phyloP scores from a whole-genome alignment of 1,140 invertebrate species.

The Stegodyphus dumicola region DNA sequence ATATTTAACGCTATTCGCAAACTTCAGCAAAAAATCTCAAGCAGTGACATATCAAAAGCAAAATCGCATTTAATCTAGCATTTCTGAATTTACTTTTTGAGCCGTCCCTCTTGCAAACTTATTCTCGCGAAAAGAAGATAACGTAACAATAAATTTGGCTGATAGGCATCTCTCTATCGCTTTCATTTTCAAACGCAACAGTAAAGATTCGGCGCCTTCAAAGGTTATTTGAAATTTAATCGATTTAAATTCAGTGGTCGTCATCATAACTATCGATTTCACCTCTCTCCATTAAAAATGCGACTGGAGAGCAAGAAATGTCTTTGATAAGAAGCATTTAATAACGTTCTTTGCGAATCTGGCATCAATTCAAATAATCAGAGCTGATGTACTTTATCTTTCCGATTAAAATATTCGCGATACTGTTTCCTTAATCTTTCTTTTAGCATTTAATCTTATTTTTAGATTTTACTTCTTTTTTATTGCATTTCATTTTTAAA shows the following conservation, averaged over 20 bases:
- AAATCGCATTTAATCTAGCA: not conserved
- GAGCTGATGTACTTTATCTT: slow-evolving; percentile 50
- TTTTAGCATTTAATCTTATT: too few species aligned
- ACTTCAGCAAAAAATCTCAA: too few species aligned
- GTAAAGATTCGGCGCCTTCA: slow-evolving; percentile 12
- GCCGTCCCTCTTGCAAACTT: not conserved
- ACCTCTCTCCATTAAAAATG: not conserved
- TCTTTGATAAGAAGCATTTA: slow-evolving; percentile 54
- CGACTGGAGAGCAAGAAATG: not conserved
- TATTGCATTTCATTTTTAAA: too few species aligned
- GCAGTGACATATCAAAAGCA: too few species aligned
- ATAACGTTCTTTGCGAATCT: slow-evolving; percentile 27
- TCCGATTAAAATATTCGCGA: slow-evolving; percentile 46
- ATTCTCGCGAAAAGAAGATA: slow-evolving; percentile 2
- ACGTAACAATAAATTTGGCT: slow-evolving; percentile 34
- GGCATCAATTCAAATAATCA: slow-evolving; percentile 57
- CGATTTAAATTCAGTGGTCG: slow-evolving; percentile 52
- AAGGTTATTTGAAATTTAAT: slow-evolving; percentile 57
- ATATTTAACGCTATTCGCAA: too few species aligned
- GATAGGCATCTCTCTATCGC: slow-evolving; percentile 19
- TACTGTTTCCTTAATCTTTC: not conserved
- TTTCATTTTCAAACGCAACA: slow-evolving; percentile 30
- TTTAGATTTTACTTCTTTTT: too few species aligned
- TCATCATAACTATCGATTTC: slow-evolving; percentile 50
- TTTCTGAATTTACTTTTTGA: not conserved